Base-by-base conservation (phyloP, 2,888 invertebrate genomes). In the Dichetophora obliterata region DNA sequence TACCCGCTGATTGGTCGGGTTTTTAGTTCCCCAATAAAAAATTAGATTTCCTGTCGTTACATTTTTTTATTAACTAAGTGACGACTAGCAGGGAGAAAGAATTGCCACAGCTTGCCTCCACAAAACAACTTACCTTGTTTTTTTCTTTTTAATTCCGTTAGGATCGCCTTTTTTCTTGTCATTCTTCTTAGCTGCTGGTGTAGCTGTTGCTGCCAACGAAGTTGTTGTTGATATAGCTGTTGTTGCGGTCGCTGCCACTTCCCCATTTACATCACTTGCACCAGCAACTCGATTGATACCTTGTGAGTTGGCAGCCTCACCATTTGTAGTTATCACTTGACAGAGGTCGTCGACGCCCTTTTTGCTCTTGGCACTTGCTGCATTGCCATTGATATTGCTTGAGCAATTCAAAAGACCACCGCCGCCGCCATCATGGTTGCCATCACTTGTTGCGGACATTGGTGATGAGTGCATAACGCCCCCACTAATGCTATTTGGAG, bases 131-230 rank as follows among this genome's bases (percentile, higher is more conserved):
- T 88, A 96, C 96, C 96, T 95, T 75, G 96, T 96, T 90, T 96
- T 96, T 90, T 96, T 96, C 90, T 96, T 96, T 89, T 96, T 96
- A 52, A 95, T 95, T 68, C 95, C 95, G 87, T 95, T 95, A 84
- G 94, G 95, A 87, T 95, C 95, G 83, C 92, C 92, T 88, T 95
- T 95, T 89, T 96, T 95, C 88, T 94, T 94, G 75, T 93, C 94
- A 85, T 94, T 95, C 83, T 94, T 93, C 85, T 92, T 94, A 80
- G 92, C 90, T 11, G 92, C 90, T 9, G 90, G 88, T 76, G 82
- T 81, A 75, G 82, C 75, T 77, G 80, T 80, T 77, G 80, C 66
- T 37, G 78, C 34, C 11, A 80, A 70, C 22, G 77, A 65, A 37
- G 22, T 22, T 14, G 50, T 43, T 8, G 54, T 50, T 14, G 74